Conservation (phyloP, 1,140 invertebrate species). For the Heliconius himera region DNA sequence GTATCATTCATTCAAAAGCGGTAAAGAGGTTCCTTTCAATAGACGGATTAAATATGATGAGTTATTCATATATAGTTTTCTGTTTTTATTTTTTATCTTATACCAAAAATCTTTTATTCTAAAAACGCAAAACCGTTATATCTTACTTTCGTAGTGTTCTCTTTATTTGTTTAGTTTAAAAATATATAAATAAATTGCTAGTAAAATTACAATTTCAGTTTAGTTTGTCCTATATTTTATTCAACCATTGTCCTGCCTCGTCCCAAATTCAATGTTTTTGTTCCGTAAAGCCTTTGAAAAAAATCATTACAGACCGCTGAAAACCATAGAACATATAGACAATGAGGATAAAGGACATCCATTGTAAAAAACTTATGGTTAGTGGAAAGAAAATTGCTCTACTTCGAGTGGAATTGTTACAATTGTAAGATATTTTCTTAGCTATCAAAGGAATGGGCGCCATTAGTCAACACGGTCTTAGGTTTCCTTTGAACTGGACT, state of each 20-base stretch:
- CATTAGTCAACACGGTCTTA: slow-evolving; percentile 16
- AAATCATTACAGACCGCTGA: slow-evolving; percentile 8
- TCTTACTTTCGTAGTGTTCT: background rate
- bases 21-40: slow-evolving; percentile 12
- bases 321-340: slow-evolving; percentile 16
- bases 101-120: background rate
- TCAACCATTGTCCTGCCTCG: background rate
- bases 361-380: slow-evolving; percentile 21
- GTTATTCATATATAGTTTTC: slow-evolving; percentile 11
- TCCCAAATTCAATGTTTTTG: slow-evolving; percentile 8
- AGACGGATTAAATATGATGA: slow-evolving; percentile 17
- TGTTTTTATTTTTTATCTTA: background rate
- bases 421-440: slow-evolving; percentile 24
- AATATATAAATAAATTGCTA: background rate
- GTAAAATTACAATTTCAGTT: background rate
- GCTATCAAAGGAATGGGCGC: slow-evolving; percentile 19
- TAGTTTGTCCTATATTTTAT: background rate
- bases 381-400: slow-evolving; percentile 17
- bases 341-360: slow-evolving; percentile 25
- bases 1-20: slow-evolving; percentile 7
- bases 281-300: slow-evolving; percentile 8
- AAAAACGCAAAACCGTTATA: too few species aligned
- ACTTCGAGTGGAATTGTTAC: slow-evolving; percentile 22
- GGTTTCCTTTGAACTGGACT: slow-evolving; percentile 18
- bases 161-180: background rate